Conservation (phyloP, 2,113 vertebrate species). For the Tor tambroides region DNA sequence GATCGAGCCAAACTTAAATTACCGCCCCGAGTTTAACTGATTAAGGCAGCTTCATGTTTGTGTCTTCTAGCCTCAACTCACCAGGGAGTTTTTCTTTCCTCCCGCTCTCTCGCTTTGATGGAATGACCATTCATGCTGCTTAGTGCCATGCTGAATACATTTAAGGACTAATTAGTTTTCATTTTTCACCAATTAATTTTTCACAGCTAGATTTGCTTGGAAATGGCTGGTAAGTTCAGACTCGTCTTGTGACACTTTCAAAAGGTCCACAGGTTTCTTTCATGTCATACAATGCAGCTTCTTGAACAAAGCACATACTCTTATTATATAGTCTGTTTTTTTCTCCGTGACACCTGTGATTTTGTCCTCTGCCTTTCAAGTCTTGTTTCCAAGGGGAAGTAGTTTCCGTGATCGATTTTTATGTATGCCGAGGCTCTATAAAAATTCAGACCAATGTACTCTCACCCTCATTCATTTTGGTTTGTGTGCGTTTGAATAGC, state of each 20-base stretch:
- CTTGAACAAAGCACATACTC: not conserved
- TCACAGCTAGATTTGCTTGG: slow-evolving; percentile 17
- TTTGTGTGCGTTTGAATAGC: slow-evolving; percentile 26
- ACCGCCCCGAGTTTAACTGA: slow-evolving; percentile 38
- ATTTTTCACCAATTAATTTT: slow-evolving; percentile 43
- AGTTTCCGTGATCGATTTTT: slow-evolving; percentile 14
- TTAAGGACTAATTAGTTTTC: slow-evolving; percentile 32
- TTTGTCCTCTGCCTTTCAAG: not conserved
- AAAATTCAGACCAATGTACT: slow-evolving; percentile 31
- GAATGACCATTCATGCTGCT: slow-evolving; percentile 36
- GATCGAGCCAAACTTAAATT: slow-evolving; percentile 47
- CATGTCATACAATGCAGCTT: not conserved
- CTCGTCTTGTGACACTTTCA: not conserved
- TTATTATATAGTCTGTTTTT: not conserved
- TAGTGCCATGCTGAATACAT: slow-evolving; percentile 25
- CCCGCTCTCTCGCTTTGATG: not conserved
- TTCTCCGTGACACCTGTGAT: not conserved
- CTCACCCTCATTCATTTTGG: not conserved
- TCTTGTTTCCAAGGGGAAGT: not conserved
- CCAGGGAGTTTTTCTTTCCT: not conserved
- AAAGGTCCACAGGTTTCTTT: not conserved
- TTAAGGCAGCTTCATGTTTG: slow-evolving; percentile 53
- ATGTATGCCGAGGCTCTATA: not conserved
- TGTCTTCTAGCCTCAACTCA: slow-evolving; percentile 20
- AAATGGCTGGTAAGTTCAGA: not conserved